phyloP scores from a whole-genome alignment of 2,797 vertebrate species.

The Cyprinodon diabolis region DNA sequence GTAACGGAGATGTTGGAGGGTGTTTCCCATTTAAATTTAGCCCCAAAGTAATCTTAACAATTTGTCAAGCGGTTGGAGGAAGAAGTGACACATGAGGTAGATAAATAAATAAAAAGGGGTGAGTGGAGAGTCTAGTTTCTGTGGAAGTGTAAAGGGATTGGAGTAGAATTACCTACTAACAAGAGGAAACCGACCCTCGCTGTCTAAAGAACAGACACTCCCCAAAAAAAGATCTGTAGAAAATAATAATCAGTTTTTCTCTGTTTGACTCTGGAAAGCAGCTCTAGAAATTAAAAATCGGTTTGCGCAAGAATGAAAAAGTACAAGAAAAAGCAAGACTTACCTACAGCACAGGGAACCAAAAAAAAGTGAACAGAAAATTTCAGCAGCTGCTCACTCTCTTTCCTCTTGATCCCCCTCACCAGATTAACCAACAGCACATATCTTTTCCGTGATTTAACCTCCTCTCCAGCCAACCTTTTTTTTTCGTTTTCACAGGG shows the following conservation, averaged over 20 bases:
- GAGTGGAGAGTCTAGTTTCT: constrained; percentile 68
- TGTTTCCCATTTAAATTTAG: constrained; percentile 50
- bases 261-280: background rate
- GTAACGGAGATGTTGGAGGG: constrained; percentile 41
- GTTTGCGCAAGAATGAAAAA: background rate
- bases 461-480: constrained; percentile 61
- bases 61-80: constrained; percentile 57
- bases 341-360: constrained; percentile 38
- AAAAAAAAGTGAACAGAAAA: constrained; percentile 22
- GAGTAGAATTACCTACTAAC: constrained; percentile 64
- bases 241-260: constrained; percentile 13
- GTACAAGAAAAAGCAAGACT: constrained; percentile 27
- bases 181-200: constrained; percentile 67
- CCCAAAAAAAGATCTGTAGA: constrained; percentile 37
- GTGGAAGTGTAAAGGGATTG: constrained; percentile 70
- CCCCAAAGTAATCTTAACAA: constrained; percentile 58
- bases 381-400: constrained; percentile 22
- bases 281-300: background rate
- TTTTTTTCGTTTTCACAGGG: constrained; percentile 74
- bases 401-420: constrained; percentile 53
- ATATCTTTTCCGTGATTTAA: constrained; percentile 80
- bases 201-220: constrained; percentile 47
- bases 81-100: constrained; percentile 44
- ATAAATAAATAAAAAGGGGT: constrained; percentile 76
- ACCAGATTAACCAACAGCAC: constrained; percentile 64